These are phyloP conservation scores for Polypterus senegalus DNA, from an alignment of 2,113 vertebrate species.

Conservation along the genomic window DNA sequence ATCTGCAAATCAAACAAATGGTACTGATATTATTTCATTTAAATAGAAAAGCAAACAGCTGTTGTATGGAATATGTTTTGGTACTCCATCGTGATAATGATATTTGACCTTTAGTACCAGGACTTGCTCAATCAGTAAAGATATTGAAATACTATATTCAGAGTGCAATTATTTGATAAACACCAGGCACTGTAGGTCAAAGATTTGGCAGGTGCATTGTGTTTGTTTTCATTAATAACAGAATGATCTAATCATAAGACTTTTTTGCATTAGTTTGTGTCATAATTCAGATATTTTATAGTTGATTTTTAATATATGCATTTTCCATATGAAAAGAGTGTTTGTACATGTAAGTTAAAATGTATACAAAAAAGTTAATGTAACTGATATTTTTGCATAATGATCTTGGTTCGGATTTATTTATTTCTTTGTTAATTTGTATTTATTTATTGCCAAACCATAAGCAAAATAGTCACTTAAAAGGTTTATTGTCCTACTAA, in stretches of 20 bases:
- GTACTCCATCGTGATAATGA: slow-evolving; percentile 44
- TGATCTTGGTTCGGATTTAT: no score
- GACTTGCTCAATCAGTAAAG: slow-evolving; percentile 62
- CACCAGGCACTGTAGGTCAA: slow-evolving; percentile 37
- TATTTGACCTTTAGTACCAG: slow-evolving; percentile 56
- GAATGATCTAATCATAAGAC: slow-evolving; percentile 51
- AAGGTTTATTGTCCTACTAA: no score
- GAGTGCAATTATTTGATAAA: slow-evolving; percentile 73
- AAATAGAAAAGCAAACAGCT: slow-evolving; percentile 47
- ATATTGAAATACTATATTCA: slow-evolving; percentile 69
- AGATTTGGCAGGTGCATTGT: slow-evolving; percentile 37
- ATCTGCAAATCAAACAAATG: slow-evolving; percentile 49
- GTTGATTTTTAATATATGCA: no score
- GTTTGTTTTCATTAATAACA: slow-evolving; percentile 41
- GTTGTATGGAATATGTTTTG: slow-evolving; percentile 45
- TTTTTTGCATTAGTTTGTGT: slow-evolving; percentile 60
- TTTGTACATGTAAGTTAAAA: no score
- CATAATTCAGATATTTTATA: slow-evolving; percentile 45
- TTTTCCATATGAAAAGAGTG: no score
- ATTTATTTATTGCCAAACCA: no score
- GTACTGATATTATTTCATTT: slow-evolving; percentile 61
- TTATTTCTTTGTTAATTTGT: no score
- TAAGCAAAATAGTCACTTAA: no score
- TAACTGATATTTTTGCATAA: no score
- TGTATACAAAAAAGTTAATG: no score